Conservation (phyloP, 2,888 invertebrate genomes). For the Agriotes lineatus region DNA sequence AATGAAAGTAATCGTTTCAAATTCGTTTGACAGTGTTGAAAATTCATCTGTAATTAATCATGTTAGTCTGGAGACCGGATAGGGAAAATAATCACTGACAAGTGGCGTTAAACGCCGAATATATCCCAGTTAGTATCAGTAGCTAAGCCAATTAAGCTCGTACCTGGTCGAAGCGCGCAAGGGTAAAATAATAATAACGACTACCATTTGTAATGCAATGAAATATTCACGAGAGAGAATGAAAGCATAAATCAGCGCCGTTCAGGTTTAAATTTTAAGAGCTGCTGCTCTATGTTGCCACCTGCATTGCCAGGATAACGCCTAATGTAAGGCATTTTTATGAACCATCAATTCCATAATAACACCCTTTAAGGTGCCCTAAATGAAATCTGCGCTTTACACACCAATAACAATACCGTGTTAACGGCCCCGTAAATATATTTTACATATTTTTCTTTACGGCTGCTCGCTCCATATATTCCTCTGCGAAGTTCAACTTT, state of each 20-base stretch:
- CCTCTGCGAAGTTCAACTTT: not conserved
- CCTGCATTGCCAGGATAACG: conserved; percentile 37
- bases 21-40: conserved; percentile 24
- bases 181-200: conserved; percentile 63
- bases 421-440: conserved; percentile 27
- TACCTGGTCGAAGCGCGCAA: conserved; percentile 55
- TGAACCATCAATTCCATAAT: conserved; percentile 40
- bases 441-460: conserved; percentile 27
- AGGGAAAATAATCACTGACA: conserved; percentile 59
- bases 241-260: conserved; percentile 55
- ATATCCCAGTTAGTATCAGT: conserved; percentile 59
- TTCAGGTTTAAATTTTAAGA: conserved; percentile 46
- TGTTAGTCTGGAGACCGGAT: conserved; percentile 29
- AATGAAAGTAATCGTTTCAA: conserved; percentile 21
- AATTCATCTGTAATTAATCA: conserved; percentile 26
- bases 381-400: conserved; percentile 40
- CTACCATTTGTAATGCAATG: conserved; percentile 61
- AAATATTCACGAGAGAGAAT: conserved; percentile 60
- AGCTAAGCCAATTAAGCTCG: conserved; percentile 61
- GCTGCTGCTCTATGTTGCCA: conserved; percentile 33
- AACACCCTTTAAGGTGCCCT: conserved; percentile 24
- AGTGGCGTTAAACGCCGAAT: conserved; percentile 59
- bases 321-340: conserved; percentile 40
- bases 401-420: conserved; percentile 29
- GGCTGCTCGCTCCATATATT: conserved; percentile 3